These are phyloP conservation scores for Medauroidea extradentata DNA, from an alignment of 1,140 invertebrate species.

Conservation along the genomic window DNA sequence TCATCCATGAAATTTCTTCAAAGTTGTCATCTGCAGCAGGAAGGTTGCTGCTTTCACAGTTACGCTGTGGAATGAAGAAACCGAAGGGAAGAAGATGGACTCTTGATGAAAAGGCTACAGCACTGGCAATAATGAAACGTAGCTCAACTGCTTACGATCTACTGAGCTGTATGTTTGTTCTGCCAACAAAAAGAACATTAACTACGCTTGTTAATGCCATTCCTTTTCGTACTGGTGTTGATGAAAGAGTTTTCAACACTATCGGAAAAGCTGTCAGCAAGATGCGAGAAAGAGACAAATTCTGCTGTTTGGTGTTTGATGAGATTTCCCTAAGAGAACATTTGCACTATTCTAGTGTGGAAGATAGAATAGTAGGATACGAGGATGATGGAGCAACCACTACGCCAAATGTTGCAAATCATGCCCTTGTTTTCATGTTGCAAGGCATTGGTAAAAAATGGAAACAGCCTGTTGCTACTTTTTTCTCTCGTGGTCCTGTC, in stretches of 20 bases:
- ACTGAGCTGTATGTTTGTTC: background rate
- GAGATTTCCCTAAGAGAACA: constrained; percentile 15
- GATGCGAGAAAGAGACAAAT: constrained; percentile 1
- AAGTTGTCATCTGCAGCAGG: no score
- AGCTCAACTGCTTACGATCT: background rate
- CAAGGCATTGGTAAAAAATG: constrained; percentile 17
- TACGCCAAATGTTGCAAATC: constrained; percentile 19
- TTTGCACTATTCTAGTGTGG: constrained; percentile 14
- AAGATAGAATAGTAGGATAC: constrained; percentile 21
- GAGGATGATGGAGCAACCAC: constrained; percentile 21
- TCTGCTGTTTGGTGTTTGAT: constrained; percentile 19
- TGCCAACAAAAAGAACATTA: background rate
- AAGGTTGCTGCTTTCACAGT: background rate
- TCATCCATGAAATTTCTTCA: no score
- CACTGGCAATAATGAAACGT: background rate
- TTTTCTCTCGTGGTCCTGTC: constrained; percentile 12
- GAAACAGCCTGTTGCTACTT: constrained; percentile 26
- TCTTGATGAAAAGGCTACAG: background rate
- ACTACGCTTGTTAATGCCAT: background rate
- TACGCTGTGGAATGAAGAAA: background rate
- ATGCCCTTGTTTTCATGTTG: constrained; percentile 27
- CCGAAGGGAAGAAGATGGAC: background rate
- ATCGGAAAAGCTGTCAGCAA: background rate
- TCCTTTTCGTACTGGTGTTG: background rate
- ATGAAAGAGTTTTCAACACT: constrained; percentile 1